These are phyloP conservation scores for Limnephilus auricula DNA, from an alignment of 2,888 invertebrate species.

Conservation along the genomic window DNA sequence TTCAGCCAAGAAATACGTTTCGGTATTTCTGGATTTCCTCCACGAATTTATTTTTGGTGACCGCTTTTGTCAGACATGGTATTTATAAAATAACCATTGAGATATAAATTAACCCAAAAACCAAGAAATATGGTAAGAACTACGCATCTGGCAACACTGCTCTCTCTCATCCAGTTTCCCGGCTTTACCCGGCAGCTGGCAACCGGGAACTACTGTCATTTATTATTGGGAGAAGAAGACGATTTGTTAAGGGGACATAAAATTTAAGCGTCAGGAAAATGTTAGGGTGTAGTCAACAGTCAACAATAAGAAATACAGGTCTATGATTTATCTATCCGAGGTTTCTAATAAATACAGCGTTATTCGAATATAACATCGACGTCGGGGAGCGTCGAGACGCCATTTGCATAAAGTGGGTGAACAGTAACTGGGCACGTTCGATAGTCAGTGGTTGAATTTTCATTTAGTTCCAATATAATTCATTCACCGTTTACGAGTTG, in stretches of 20 bases:
- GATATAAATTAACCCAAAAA: too few relatives aligned
- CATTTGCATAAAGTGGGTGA: neutral
- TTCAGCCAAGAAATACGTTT: too few relatives aligned
- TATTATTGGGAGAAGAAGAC: neutral
- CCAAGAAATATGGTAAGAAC: too few relatives aligned
- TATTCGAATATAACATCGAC: neutral
- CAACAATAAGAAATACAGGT: neutral
- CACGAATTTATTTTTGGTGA: too few relatives aligned
- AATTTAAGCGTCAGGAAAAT: neutral
- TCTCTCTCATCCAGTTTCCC: too few relatives aligned
- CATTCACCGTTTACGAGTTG: constrained; percentile 2
- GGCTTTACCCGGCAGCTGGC: neutral
- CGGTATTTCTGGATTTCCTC: too few relatives aligned
- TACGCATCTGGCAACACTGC: too few relatives aligned
- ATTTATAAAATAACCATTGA: too few relatives aligned
- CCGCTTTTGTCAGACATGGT: too few relatives aligned
- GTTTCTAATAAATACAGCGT: neutral
- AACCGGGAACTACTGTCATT: neutral
- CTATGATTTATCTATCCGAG: neutral
- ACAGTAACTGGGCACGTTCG: neutral
- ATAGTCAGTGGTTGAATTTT: neutral
- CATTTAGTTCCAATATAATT: neutral
- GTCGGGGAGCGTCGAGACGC: neutral
- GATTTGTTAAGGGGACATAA: constrained; percentile 2
- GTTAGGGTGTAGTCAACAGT: neutral